A percentile compares a stretch with the other conserved stretches of the same genome.
These are phyloP conservation scores for Holotrichia oblita DNA, from an alignment of 1,140 invertebrate genomes.

Conservation along the genomic window DNA sequence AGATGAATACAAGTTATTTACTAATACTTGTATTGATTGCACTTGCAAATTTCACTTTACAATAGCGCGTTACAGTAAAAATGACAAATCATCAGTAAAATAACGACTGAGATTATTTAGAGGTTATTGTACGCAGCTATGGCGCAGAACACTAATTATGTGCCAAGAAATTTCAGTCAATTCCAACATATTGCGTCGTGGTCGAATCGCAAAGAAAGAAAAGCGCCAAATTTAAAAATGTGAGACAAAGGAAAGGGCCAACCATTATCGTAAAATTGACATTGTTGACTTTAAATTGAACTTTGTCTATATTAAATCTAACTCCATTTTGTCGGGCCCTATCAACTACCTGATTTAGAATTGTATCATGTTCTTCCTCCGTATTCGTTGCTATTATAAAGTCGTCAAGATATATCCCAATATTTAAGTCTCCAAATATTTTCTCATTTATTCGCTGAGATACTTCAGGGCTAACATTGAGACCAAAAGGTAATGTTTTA, in stretches of 20 bases:
- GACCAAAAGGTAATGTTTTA: conserved; percentile 57
- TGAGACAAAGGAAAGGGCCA: neutral
- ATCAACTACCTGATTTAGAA: conserved; percentile 42
- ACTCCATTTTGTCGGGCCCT: conserved; percentile 41
- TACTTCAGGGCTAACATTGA: conserved; percentile 57
- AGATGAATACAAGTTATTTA: too few species aligned
- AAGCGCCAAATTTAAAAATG: too few species aligned
- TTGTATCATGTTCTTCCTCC: conserved; percentile 45
- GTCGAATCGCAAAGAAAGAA: too few species aligned
- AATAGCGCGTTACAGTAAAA: too few species aligned
- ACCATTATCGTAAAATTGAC: conserved; percentile 25
- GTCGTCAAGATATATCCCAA: conserved; percentile 51
- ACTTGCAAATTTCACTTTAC: too few species aligned
- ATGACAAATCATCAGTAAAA: too few species aligned
- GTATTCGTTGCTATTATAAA: conserved; percentile 42
- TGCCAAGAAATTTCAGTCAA: too few species aligned
- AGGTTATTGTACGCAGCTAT: too few species aligned
- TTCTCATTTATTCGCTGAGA: conserved; percentile 57
- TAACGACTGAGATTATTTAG: too few species aligned
- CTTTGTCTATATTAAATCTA: conserved; percentile 46
- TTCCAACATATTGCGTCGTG: too few species aligned
- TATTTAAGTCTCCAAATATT: too few species aligned
- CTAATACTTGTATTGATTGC: neutral
- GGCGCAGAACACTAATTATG: too few species aligned
- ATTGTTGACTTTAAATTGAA: conserved; percentile 46